Conservation (phyloP, 2,113 vertebrate genomes). For the Gymnorhina tibicen region DNA sequence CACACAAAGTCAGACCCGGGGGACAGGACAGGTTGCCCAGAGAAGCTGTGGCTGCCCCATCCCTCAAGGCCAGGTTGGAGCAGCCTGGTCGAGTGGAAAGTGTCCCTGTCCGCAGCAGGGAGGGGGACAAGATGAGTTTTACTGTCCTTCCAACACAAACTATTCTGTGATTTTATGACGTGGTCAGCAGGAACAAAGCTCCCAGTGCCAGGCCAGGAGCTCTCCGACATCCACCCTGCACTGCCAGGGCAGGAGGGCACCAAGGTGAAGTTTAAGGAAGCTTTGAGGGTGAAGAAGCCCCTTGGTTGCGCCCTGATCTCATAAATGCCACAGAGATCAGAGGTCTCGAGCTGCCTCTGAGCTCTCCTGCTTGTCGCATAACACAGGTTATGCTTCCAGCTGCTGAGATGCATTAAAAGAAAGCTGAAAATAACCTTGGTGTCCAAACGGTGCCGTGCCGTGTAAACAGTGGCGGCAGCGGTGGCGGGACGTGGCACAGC, state of each 20-base stretch:
- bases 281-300: neutral
- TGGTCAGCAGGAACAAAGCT: neutral
- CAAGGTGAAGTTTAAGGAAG: neutral
- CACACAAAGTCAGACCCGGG: rapidly evolving
- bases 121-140: neutral
- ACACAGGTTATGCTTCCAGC: neutral
- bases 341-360: neutral
- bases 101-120: neutral
- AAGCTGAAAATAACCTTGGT: conserved; percentile 44
- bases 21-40: neutral
- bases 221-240: neutral
- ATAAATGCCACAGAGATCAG: rapidly evolving
- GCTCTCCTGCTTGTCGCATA: neutral
- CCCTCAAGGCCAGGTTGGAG: neutral
- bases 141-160: neutral
- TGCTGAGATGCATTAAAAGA: conserved; percentile 11
- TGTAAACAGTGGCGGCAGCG: neutral
- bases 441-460: neutral
- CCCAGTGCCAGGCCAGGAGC: neutral
- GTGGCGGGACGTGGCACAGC: neutral
- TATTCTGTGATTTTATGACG: rapidly evolving
- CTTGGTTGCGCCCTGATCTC: neutral
- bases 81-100: neutral
- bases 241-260: neutral
- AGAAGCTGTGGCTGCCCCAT: neutral